Conservation (phyloP, 1,140 invertebrate species). For the Listronotus bonariensis region DNA sequence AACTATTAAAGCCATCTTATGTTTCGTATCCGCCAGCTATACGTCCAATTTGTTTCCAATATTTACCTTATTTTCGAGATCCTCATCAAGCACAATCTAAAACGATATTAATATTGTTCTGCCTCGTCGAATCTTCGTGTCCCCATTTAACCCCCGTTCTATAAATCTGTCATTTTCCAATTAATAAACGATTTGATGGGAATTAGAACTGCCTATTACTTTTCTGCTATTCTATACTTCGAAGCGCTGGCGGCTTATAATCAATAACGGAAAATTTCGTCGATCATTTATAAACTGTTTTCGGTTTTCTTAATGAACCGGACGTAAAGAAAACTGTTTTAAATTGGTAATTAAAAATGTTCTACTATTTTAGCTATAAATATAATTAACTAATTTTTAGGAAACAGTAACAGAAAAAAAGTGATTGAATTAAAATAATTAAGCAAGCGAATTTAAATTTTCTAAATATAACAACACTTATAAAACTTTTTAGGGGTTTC, state of each 20-base stretch:
- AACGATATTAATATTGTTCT: too few species aligned
- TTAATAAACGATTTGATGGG: slow-evolving; percentile 20
- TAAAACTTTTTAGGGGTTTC: too few species aligned
- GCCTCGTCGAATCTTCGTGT: neutral
- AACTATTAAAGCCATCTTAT: too few species aligned
- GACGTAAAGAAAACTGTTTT: neutral
- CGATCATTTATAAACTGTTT: slow-evolving; percentile 4
- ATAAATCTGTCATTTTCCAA: slow-evolving; percentile 21
- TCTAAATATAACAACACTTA: too few species aligned
- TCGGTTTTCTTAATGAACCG: neutral
- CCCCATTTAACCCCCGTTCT: neutral
- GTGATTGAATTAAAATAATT: too few species aligned
- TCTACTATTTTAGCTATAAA: too few species aligned
- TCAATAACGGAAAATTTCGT: slow-evolving; percentile 16
- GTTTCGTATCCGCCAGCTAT: too few species aligned
- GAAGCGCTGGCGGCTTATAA: slow-evolving; percentile 5
- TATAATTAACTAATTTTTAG: too few species aligned
- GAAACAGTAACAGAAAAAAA: too few species aligned
- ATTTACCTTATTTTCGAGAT: neutral
- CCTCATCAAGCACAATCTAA: neutral
- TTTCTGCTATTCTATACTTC: neutral
- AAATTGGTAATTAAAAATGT: too few species aligned
- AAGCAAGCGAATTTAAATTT: too few species aligned
- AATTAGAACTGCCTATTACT: slow-evolving; percentile 19
- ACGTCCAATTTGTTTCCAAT: too few species aligned